Base-by-base conservation (phyloP, 2,888 invertebrate genomes). In the Anorthoa munda region DNA sequence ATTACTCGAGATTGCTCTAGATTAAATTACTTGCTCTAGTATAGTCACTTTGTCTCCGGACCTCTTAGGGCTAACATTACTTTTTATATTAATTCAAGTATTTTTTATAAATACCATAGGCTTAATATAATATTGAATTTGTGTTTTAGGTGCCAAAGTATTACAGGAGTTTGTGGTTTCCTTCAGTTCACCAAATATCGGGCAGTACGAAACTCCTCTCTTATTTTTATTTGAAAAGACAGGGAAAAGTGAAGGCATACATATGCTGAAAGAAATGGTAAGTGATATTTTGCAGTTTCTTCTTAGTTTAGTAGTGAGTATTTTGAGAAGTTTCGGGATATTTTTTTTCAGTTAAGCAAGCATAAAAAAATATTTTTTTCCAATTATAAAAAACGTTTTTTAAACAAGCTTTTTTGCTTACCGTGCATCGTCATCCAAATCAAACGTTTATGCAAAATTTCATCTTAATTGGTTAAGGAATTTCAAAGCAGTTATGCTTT, bases 211-310 rank as follows among this genome's bases (percentile, higher is more conserved):
- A 86, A 94, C 95, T 86, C 94, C 96, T 2, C 85, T 96, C 13
- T 87, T 93, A 79, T 95, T 96, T 76, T 90, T 91, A n/a, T 93
- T 96, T 74, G 86, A 89, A 79, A 92, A 90, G 23, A 75, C 77
- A 39, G 81, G 79, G 21, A 83, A 86, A 17, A 83, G 88, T 12
- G 90, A 93, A 65, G 84, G 83, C 21, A 88, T 96, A 55, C 85
- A 93, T 4, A 90, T 96, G 66, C 84, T 93, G n/a, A 90, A 95
- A 77, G 93, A 95, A 83, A 93, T 96, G 92, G 96, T 96, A 90
- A 92, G 93, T 81, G 31, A 31, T 31, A 13, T 13, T 48, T 1
- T 60, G 1, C 15, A 26, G 26, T 59, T 56, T 56, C 2, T 53
- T 64, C n/a, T 45, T 46, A 4, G 15, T 46, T 51, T 21, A 75